Conservation (phyloP, 2,797 vertebrate genomes). For the Esox masquinongy region DNA sequence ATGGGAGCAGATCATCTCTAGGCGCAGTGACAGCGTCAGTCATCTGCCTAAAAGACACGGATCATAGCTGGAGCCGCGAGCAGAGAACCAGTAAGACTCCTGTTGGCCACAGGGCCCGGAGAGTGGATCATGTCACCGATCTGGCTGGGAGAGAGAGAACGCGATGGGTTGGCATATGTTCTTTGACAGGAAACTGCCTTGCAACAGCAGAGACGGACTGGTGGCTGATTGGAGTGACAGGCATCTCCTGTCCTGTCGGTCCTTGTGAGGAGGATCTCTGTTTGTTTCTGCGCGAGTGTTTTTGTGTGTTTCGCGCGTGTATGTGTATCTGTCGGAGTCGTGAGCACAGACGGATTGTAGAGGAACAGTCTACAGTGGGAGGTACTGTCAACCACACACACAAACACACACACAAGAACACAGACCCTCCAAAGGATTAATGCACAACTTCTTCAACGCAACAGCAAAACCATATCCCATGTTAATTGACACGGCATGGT, state of each 20-base stretch:
- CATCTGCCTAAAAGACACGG: slow-evolving; percentile 61
- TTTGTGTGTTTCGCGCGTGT: not conserved
- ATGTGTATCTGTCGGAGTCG: not conserved
- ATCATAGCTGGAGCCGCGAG: slow-evolving; percentile 64
- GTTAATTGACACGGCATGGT: not conserved
- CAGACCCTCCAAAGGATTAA: not conserved
- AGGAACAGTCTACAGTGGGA: not conserved
- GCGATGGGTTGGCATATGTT: slow-evolving; percentile 68
- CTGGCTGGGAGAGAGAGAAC: slow-evolving; percentile 32
- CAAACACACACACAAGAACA: not conserved
- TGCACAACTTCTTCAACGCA: not conserved
- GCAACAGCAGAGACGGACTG: slow-evolving; percentile 57
- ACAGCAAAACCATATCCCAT: not conserved
- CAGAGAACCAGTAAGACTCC: slow-evolving; percentile 54
- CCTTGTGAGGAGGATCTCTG: slow-evolving; percentile 43
- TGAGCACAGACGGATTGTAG: slow-evolving; percentile 4
- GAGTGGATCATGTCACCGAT: slow-evolving; percentile 73
- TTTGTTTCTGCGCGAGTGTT: slow-evolving; percentile 19
- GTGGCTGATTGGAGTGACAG: slow-evolving; percentile 76
- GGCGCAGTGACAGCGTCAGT: slow-evolving; percentile 75
- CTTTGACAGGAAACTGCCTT: slow-evolving; percentile 70
- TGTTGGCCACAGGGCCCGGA: slow-evolving; percentile 61
- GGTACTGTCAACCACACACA: slow-evolving; percentile 12
- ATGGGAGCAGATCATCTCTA: slow-evolving; percentile 39
- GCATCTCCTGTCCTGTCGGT: slow-evolving; percentile 50